phyloP scores from a whole-genome alignment of 2,113 vertebrate genomes.

The Archilochus colubris region DNA sequence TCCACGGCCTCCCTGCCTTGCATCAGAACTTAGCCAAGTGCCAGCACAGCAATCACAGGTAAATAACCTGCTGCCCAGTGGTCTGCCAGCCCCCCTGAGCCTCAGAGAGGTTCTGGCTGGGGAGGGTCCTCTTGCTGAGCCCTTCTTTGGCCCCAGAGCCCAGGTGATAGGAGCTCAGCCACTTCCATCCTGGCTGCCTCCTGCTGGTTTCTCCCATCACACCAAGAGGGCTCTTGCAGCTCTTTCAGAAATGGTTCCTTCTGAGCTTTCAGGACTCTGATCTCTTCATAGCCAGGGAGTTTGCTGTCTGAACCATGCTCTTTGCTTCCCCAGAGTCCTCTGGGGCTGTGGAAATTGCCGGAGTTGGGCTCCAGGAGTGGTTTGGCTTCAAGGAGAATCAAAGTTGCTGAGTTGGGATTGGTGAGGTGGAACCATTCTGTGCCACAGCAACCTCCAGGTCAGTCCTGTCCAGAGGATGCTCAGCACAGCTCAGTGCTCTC shows the following conservation, averaged over 20 bases:
- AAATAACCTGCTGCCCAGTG: accelerated
- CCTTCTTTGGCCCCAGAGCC: neutral
- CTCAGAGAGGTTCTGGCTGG: accelerated
- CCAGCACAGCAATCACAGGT: accelerated
- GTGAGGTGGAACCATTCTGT: accelerated
- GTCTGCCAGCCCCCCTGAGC: accelerated
- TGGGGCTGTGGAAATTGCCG: neutral
- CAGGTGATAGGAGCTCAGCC: neutral
- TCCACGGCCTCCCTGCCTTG: neutral
- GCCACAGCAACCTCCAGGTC: neutral
- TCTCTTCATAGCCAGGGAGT: neutral
- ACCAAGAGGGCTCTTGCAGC: too few species aligned
- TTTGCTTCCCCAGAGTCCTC: neutral
- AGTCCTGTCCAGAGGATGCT: too few species aligned
- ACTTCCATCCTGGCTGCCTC: neutral
- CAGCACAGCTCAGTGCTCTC: neutral
- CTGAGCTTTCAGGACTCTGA: neutral
- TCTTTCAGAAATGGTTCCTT: neutral
- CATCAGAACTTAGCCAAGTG: neutral
- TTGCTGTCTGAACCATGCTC: neutral
- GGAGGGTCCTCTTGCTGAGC: neutral
- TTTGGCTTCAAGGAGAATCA: neutral
- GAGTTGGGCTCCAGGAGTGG: neutral
- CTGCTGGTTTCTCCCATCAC: neutral
- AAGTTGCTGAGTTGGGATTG: accelerated